phyloP scores from a whole-genome alignment of 2,113 vertebrate genomes.

The Trinectes maculatus region DNA sequence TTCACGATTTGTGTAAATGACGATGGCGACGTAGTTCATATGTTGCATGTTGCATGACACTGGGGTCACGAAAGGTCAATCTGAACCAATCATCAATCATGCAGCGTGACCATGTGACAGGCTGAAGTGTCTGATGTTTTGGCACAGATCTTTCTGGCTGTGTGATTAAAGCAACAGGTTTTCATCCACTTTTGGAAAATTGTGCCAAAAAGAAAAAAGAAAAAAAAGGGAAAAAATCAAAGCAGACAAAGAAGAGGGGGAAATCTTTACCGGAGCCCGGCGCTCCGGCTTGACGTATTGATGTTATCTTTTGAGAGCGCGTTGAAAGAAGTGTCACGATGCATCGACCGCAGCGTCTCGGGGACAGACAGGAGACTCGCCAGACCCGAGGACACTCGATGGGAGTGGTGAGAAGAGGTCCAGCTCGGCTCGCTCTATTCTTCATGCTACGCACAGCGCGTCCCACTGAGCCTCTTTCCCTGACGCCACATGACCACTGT shows the following conservation, averaged over 20 bases:
- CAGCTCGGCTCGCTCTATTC: background rate
- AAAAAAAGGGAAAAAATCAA: too few relatives aligned
- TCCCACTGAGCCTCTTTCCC: background rate
- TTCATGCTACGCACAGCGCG: background rate
- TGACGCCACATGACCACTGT: background rate
- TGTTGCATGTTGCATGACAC: too few relatives aligned
- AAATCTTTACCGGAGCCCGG: background rate
- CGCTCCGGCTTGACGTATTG: slow-evolving; percentile 12
- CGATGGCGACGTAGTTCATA: too few relatives aligned
- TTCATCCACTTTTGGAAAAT: slow-evolving; percentile 1
- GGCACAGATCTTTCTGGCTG: too few relatives aligned
- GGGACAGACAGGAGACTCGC: background rate
- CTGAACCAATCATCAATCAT: too few relatives aligned
- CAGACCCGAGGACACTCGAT: slow-evolving; percentile 7
- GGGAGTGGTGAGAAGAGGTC: background rate
- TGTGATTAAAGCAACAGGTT: too few relatives aligned
- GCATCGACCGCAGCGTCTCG: background rate
- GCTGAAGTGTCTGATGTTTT: too few relatives aligned
- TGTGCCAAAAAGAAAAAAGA: background rate
- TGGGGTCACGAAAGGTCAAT: too few relatives aligned
- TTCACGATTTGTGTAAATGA: too few relatives aligned
- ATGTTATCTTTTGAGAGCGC: slow-evolving; percentile 19
- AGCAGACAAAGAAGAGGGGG: slow-evolving; percentile 9
- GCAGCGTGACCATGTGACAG: too few relatives aligned
- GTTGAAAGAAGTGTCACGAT: slow-evolving; percentile 4